A percentile compares a stretch with the other conserved stretches of the same genome.
These are phyloP conservation scores for Darevskia mixta DNA, from an alignment of 2,797 vertebrate species.

Conservation along the genomic window DNA sequence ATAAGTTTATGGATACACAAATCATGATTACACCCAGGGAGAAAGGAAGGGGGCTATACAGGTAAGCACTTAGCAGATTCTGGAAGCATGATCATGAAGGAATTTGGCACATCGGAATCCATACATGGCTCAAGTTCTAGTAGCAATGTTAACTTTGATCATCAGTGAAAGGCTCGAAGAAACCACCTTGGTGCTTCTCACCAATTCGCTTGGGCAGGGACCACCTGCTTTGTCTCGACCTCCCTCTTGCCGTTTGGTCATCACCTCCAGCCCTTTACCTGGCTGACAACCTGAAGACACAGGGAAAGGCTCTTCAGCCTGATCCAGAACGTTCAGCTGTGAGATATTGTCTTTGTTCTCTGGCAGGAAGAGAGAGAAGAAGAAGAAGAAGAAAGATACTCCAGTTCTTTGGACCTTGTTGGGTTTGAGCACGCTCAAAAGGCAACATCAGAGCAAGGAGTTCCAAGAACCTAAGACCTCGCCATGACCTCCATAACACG, in stretches of 20 bases:
- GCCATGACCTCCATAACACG: conserved; percentile 82
- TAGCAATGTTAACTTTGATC: neutral
- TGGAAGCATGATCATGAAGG: conserved; percentile 9
- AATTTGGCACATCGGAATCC: conserved; percentile 24
- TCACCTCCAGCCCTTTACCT: neutral
- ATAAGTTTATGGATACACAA: neutral
- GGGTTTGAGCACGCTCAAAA: neutral
- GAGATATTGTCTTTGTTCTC: neutral
- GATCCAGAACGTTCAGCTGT: neutral
- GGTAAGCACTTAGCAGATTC: neutral
- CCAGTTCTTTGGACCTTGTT: conserved; percentile 14
- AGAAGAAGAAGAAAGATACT: neutral
- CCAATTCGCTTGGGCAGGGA: neutral
- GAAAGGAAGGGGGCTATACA: neutral
- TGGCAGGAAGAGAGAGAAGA: neutral
- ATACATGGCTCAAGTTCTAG: neutral
- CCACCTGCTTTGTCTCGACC: neutral
- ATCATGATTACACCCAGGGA: neutral
- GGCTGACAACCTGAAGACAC: neutral
- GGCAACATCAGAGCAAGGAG: conserved; percentile 17
- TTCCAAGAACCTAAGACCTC: conserved; percentile 58
- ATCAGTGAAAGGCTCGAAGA: neutral
- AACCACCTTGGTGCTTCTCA: neutral
- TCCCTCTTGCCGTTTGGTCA: neutral
- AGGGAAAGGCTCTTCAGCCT: neutral